A percentile compares a stretch with the other conserved stretches of the same genome.
Evolutionary conservation across 2,113 vertebrate species (phyloP).

Genomic region (Hypanus sabinus): DNA sequence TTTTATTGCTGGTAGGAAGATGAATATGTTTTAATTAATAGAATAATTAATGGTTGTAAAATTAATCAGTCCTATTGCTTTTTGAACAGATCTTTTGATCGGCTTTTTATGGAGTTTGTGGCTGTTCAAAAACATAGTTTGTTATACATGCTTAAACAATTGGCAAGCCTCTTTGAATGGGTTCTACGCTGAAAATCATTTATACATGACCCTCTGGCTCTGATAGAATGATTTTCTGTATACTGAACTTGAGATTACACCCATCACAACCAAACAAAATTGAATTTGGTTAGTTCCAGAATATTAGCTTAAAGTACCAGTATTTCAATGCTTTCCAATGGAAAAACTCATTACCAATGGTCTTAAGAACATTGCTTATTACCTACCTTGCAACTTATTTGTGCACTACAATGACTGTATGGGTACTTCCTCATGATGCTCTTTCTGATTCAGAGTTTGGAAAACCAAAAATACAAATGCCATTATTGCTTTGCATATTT

Average conservation of each 20-base stretch:
- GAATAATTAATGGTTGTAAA: not conserved
- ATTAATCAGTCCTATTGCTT: not conserved
- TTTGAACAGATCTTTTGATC: not conserved
- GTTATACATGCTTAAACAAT: not conserved
- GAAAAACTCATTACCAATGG: not conserved
- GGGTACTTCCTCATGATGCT: not conserved
- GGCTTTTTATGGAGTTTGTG: not conserved
- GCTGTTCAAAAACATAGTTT: not conserved
- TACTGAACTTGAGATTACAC: not conserved
- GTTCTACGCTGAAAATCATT: not conserved
- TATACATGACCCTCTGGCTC: not conserved
- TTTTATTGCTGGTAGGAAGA: not conserved
- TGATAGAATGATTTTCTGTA: not conserved
- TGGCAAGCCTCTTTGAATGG: not conserved
- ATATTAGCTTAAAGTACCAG: not conserved
- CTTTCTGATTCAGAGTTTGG: not conserved
- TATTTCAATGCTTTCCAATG: not conserved
- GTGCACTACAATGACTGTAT: not conserved
- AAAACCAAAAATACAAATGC: not conserved
- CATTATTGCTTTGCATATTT: not conserved
- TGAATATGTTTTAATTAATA: not conserved
- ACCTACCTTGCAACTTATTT: not conserved
- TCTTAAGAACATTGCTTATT: not conserved
- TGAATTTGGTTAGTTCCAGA: conserved; percentile 25
- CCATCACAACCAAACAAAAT: not conserved